A percentile compares a stretch with the other conserved stretches of the same genome.
Evolutionary conservation across 2,888 invertebrate species (phyloP).

Genomic region (Temnothorax unifasciatus): DNA sequence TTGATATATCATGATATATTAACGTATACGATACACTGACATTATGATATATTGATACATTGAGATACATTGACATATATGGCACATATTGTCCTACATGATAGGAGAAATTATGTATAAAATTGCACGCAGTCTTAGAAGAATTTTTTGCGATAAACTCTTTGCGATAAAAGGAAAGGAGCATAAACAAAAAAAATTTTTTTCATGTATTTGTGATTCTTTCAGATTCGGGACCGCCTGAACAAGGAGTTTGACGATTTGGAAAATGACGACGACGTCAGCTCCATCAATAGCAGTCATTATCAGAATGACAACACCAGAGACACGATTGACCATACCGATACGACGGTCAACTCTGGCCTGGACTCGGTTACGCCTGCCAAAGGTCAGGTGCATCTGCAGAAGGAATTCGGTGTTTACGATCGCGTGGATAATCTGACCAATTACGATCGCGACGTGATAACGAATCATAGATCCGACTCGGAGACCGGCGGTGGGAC

Average conservation of each 20-base stretch:
- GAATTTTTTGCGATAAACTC: not conserved
- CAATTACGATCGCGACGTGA: conserved; percentile 71
- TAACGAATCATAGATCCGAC: conserved; percentile 69
- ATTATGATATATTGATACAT: no score
- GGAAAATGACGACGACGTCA: conserved; percentile 89
- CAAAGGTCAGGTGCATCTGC: conserved; percentile 75
- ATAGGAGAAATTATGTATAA: not conserved
- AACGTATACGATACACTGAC: no score
- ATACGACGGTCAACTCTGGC: conserved; percentile 67
- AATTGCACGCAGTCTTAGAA: not conserved
- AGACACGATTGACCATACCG: conserved; percentile 69
- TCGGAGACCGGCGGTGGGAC: conserved; percentile 71
- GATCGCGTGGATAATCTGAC: conserved; percentile 68
- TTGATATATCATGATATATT: not conserved
- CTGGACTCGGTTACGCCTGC: conserved; percentile 59
- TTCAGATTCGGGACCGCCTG: conserved; percentile 89
- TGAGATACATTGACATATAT: no score
- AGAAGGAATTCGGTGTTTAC: conserved; percentile 78
- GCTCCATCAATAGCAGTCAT: conserved; percentile 88
- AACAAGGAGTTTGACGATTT: conserved; percentile 90
- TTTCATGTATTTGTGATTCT: not conserved
- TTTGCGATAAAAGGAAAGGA: not conserved
- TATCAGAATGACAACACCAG: conserved; percentile 78
- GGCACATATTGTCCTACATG: no score
- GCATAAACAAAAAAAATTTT: no score